Percentiles rank a stretch among this genome's conserved stretches.
phyloP scores from a whole-genome alignment of 2,113 vertebrate genomes.

The Beaufortia kweichowensis region DNA sequence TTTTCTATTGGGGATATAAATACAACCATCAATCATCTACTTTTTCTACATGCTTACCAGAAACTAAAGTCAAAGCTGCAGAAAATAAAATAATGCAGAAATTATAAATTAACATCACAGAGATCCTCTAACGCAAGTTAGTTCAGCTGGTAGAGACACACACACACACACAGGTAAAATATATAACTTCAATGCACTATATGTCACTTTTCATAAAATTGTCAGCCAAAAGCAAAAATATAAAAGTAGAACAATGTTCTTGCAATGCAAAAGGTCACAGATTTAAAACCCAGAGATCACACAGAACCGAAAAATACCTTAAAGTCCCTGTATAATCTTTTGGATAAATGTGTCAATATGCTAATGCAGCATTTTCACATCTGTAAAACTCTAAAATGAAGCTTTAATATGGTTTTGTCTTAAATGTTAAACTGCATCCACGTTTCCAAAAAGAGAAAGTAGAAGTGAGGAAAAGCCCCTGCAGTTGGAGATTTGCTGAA shows the following conservation, averaged over 20 bases:
- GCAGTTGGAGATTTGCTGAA: neutral
- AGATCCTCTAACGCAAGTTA: neutral
- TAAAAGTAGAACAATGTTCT: no score
- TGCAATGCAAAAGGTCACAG: no score
- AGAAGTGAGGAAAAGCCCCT: neutral
- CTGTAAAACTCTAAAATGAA: neutral
- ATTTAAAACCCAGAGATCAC: no score
- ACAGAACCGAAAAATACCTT: no score
- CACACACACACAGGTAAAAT: no score
- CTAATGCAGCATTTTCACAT: no score
- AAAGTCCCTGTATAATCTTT: no score
- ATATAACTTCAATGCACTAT: no score
- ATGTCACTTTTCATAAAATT: no score
- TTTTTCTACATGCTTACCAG: constrained; percentile 35
- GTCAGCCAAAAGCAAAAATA: no score
- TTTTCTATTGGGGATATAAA: constrained; percentile 44
- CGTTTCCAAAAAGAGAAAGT: neutral
- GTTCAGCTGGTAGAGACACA: neutral
- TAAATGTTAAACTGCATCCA: neutral
- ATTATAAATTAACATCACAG: neutral
- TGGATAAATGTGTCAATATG: no score
- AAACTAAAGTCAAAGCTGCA: neutral
- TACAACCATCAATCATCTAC: constrained; percentile 41
- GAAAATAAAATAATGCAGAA: neutral
- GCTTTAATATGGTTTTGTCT: neutral